Evolutionary conservation across 2,888 invertebrate genomes (phyloP), one percentile per base, ranked within the genome.

Genomic region (Dicycla oo): DNA sequence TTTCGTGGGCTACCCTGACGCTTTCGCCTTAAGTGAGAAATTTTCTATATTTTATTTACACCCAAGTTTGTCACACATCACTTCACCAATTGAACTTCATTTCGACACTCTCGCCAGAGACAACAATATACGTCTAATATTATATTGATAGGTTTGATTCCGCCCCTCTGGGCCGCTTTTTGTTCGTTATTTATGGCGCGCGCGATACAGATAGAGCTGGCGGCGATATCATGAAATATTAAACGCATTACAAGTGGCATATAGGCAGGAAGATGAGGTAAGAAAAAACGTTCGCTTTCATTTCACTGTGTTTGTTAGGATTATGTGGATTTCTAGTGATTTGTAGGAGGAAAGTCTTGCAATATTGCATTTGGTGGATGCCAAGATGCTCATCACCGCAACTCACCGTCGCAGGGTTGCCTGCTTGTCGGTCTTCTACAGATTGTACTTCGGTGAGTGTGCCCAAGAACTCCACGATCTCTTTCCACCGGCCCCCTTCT

Each of bases 241-340:
- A 96, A 96, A 95, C 93, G 93, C 95, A 95, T 95, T 95, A 95
- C 95, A 94, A 95, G 93, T 94, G 94, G 94, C 94, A 94, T 94
- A 94, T 94, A 94, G 94, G 91, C 93, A 90, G 92, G 90, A 93
- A 93, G 92, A 95, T 94, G 95, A 94, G 94, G 94, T 93, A 92
- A 93, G 93, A 95, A 94, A 93, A 95, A 95, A 93, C 89, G 89
- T 89, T 91, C 88, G 87, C 86, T 91, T 91, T 93, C 93, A 92
- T 93, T 93, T 93, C 89, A 85, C 86, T 88, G 86, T 83, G 70
- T 61, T 65, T 68, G 73, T 78, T 47, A 83, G 88, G 79, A 83
- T 87, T 72, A 77, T 84, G 69, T 88, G 90, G 93, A 93, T 85
- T 72, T 64, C 45, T 30, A 40, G 51, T 40, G 43, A 54, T 78